Evolutionary conservation across 2,888 invertebrate species (phyloP).

Genomic region (Chymomyza procnemis): DNA sequence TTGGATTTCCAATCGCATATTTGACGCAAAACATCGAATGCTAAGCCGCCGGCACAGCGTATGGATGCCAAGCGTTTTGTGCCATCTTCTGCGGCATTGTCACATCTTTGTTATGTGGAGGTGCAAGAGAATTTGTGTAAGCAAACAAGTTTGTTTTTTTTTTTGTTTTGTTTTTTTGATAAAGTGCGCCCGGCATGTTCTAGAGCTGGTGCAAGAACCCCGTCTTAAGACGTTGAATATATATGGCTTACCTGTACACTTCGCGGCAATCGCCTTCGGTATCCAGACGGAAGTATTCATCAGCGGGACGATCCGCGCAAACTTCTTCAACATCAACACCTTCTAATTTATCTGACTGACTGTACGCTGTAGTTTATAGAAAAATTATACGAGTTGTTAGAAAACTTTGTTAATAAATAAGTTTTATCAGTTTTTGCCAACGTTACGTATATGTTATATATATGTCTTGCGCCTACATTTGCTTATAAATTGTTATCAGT

Average conservation of each 20-base stretch:
- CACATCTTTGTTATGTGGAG: constrained; percentile 85
- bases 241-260: constrained; percentile 88
- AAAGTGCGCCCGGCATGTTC: neutral
- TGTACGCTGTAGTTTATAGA: constrained; percentile 64
- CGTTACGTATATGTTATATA: too few species aligned
- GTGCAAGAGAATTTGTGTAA: constrained; percentile 23
- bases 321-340: constrained; percentile 89
- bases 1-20: constrained; percentile 98
- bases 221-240: constrained; percentile 3
- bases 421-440: too few species aligned
- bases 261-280: constrained; percentile 93
- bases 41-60: constrained; percentile 92
- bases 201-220: neutral
- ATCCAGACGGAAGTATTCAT: constrained; percentile 93
- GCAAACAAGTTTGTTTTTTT: constrained; percentile 5
- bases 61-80: constrained; percentile 92
- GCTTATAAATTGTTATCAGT: neutral
- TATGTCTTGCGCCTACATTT: too few species aligned
- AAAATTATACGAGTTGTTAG: neutral
- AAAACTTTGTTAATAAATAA: neutral
- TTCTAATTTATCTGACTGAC: constrained; percentile 80
- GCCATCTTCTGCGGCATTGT: constrained; percentile 92
- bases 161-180: neutral
- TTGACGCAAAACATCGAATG: constrained; percentile 95
- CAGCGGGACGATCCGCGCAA: constrained; percentile 91